Conservation (phyloP, 2,888 invertebrate genomes). For the Lydus trimaculatus region DNA sequence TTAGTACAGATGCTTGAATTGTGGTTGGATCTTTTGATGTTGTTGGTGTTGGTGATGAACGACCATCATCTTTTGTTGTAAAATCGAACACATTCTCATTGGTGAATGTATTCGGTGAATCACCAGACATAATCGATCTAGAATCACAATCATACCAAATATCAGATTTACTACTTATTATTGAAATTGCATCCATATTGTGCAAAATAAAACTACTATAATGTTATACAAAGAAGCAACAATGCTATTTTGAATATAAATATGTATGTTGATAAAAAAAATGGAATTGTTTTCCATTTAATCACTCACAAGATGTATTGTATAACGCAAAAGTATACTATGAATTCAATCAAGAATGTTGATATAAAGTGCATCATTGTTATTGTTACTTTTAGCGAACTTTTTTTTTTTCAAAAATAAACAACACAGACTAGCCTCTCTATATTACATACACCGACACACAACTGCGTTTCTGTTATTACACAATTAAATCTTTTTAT, state of each 20-base stretch:
- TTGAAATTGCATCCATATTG: not conserved
- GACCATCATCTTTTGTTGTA: slow-evolving; percentile 25
- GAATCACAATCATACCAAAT: slow-evolving; percentile 22
- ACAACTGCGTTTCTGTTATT: not conserved
- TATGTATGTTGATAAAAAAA: not conserved
- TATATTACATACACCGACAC: not conserved
- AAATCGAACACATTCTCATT: slow-evolving; percentile 45
- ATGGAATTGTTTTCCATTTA: not conserved
- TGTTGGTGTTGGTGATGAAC: slow-evolving; percentile 42
- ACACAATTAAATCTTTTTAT: not conserved
- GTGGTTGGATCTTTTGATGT: slow-evolving; percentile 44
- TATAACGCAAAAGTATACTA: slow-evolving; percentile 14
- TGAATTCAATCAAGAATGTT: slow-evolving; percentile 15
- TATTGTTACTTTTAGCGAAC: not conserved
- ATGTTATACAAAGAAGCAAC: too few relatives aligned
- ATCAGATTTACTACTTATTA: not conserved
- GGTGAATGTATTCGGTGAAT: slow-evolving; percentile 45
- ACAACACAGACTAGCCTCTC: slow-evolving; percentile 1
- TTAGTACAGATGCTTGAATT: slow-evolving; percentile 44
- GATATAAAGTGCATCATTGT: slow-evolving; percentile 1
- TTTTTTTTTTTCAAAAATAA: not conserved
- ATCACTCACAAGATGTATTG: slow-evolving; percentile 24
- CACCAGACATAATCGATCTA: slow-evolving; percentile 51
- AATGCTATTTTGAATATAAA: too few relatives aligned
- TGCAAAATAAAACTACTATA: not conserved